Percentiles rank a stretch among this genome's conserved stretches.
Conservation (phyloP, 1,140 invertebrate species). For the Hypothenemus hampei region DNA sequence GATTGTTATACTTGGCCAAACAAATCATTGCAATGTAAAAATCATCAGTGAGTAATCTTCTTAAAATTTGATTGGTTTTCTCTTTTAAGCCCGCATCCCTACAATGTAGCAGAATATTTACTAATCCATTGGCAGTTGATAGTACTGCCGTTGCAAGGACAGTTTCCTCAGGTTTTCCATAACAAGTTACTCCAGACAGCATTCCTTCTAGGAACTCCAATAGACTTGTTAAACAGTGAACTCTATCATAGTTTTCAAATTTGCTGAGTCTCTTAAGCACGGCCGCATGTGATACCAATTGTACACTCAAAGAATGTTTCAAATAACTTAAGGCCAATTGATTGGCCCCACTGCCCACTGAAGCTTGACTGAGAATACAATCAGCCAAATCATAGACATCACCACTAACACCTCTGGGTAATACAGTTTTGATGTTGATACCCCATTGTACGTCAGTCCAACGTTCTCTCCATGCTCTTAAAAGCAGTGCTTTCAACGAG, state of each 20-base stretch:
- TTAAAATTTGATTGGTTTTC: constrained; percentile 63
- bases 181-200: constrained; percentile 58
- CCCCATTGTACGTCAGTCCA: constrained; percentile 95
- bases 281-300: constrained; percentile 84
- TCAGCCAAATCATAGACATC: constrained; percentile 90
- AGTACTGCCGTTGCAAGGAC: constrained; percentile 68
- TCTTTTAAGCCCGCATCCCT: constrained; percentile 55
- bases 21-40: constrained; percentile 79
- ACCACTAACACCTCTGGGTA: constrained; percentile 80
- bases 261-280: constrained; percentile 83
- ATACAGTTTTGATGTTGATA: constrained; percentile 83
- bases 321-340: constrained; percentile 85
- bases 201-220: constrained; percentile 81
- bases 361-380: constrained; percentile 86
- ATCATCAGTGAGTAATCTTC: constrained; percentile 65
- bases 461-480: constrained; percentile 87
- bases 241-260: constrained; percentile 83
- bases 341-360: constrained; percentile 88
- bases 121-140: constrained; percentile 72
- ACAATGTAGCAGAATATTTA: constrained; percentile 66
- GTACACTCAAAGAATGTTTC: constrained; percentile 84
- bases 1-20: constrained; percentile 57
- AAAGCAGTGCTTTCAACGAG: constrained; percentile 75
- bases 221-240: constrained; percentile 80
- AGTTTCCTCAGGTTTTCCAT: constrained; percentile 78